A percentile compares a stretch with the other conserved stretches of the same genome.
phyloP scores from a whole-genome alignment of 2,113 vertebrate genomes.

The Orthonyx spaldingii region DNA sequence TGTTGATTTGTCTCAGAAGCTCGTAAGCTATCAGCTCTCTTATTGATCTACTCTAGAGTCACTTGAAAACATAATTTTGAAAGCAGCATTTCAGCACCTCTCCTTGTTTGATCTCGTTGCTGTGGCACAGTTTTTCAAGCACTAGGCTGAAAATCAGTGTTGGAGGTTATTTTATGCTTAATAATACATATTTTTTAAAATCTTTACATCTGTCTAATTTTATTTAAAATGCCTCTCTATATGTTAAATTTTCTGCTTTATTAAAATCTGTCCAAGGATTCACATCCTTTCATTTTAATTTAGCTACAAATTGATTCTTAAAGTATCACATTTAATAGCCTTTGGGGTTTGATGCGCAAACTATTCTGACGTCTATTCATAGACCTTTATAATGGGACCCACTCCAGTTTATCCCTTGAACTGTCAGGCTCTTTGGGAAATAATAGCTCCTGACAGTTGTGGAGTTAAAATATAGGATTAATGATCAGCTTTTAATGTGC shows the following conservation, averaged over 20 bases:
- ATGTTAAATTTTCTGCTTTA: slow-evolving; percentile 32
- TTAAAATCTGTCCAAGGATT: slow-evolving; percentile 15
- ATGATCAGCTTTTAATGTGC: slow-evolving; percentile 67
- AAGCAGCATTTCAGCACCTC: slow-evolving; percentile 15
- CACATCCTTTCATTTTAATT: slow-evolving; percentile 15
- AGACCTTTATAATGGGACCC: slow-evolving; percentile 52
- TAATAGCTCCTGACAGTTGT: slow-evolving; percentile 63
- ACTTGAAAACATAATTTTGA: slow-evolving; percentile 42
- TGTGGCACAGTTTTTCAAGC: slow-evolving; percentile 31
- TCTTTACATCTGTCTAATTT: slow-evolving; percentile 18
- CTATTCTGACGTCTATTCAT: slow-evolving; percentile 34
- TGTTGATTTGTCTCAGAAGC: slow-evolving; percentile 48
- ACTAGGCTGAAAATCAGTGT: background rate
- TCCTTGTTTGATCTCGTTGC: background rate
- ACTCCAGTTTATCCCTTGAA: slow-evolving; percentile 59
- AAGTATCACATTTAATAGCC: slow-evolving; percentile 49
- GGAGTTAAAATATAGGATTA: slow-evolving; percentile 70
- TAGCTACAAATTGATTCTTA: slow-evolving; percentile 41
- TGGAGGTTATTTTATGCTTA: background rate
- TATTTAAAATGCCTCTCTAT: background rate
- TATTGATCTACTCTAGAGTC: slow-evolving; percentile 36
- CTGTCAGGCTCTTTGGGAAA: slow-evolving; percentile 41
- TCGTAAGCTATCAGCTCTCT: background rate
- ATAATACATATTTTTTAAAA: background rate
- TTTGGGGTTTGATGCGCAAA: slow-evolving; percentile 42